phyloP scores from a whole-genome alignment of 2,113 vertebrate genomes.

The Steatornis caripensis region DNA sequence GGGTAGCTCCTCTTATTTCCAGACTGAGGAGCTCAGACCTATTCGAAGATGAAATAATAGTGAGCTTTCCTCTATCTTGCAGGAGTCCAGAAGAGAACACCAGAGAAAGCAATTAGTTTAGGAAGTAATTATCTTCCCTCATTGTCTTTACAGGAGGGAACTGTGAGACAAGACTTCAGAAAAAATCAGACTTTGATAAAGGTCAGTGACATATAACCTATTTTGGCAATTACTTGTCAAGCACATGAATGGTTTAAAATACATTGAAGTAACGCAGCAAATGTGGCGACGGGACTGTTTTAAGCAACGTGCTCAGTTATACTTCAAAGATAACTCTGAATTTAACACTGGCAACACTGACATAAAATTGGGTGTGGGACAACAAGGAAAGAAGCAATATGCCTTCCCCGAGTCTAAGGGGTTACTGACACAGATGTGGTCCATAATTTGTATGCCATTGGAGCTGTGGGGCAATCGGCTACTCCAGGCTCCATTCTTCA shows the following conservation, averaged over 20 bases:
- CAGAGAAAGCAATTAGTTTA: constrained; percentile 38
- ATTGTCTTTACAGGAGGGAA: constrained; percentile 10
- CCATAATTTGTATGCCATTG: background rate
- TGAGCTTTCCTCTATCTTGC: background rate
- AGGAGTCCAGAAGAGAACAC: background rate
- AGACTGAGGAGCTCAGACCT: background rate
- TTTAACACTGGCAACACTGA: background rate
- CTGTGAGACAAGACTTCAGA: background rate
- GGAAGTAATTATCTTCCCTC: constrained; percentile 40
- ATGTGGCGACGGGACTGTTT: background rate
- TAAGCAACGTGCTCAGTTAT: background rate
- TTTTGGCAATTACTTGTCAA: constrained; percentile 57
- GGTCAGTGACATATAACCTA: constrained; percentile 50
- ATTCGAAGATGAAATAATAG: background rate
- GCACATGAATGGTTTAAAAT: constrained; percentile 19
- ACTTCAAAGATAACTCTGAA: background rate
- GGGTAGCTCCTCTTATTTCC: background rate
- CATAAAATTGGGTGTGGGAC: background rate
- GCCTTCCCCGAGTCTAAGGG: background rate
- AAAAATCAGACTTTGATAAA: constrained; percentile 61
- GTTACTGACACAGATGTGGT: background rate
- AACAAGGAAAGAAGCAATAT: background rate
- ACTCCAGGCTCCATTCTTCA: background rate
- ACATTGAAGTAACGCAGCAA: background rate
- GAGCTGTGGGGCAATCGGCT: background rate